These are phyloP conservation scores for Heteromormyrus szaboi DNA, from an alignment of 2,797 vertebrate genomes.

Conservation along the genomic window DNA sequence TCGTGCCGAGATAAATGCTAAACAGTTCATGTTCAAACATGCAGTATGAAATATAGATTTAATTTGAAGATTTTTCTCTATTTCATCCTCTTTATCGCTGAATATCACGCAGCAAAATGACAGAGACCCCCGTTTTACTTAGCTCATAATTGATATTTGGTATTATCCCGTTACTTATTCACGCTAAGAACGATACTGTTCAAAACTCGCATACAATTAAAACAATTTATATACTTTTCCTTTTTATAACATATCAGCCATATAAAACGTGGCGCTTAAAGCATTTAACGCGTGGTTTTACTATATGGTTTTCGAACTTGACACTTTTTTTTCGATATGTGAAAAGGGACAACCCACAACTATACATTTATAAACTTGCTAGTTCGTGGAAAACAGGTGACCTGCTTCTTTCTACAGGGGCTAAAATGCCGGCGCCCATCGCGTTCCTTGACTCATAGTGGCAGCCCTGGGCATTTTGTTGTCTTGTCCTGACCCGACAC, in stretches of 20 bases:
- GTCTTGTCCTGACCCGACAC: not conserved
- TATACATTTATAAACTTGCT: slow-evolving; percentile 9
- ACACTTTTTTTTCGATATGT: not conserved
- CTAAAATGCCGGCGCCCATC: not conserved
- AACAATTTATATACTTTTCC: not conserved
- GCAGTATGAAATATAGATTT: not conserved
- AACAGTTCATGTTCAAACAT: not conserved
- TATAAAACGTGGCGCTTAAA: not conserved
- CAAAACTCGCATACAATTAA: not conserved
- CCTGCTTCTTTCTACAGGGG: not conserved
- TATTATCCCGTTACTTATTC: not conserved
- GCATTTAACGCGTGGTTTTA: not conserved
- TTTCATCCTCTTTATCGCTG: not conserved
- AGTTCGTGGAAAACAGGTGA: slow-evolving; percentile 1
- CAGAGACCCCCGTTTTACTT: not conserved
- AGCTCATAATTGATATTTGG: not conserved
- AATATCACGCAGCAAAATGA: not conserved
- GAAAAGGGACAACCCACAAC: not conserved
- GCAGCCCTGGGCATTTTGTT: not conserved
- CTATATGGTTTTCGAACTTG: not conserved
- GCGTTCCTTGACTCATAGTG: not conserved
- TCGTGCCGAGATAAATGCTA: not conserved
- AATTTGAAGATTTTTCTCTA: not conserved
- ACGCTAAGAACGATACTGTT: not conserved
- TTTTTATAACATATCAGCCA: not conserved